Evolutionary conservation across 2,888 invertebrate species (phyloP).

Genomic region (Pollenia griseotomentosa): DNA sequence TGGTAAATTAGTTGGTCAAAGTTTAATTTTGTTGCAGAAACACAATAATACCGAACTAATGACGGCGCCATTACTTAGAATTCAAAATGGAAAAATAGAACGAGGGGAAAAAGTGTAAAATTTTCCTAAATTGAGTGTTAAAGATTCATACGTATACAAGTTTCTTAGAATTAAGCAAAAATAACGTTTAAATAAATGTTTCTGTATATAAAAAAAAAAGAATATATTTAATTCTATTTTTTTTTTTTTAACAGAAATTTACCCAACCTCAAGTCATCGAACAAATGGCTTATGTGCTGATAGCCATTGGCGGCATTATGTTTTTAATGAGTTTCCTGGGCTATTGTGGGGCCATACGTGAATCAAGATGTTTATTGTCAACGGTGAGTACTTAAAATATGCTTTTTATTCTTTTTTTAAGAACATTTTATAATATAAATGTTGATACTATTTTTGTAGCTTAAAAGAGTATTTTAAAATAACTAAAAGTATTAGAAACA

Average conservation of each 20-base stretch:
- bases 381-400: slow-evolving; percentile 85
- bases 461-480: too few relatives aligned
- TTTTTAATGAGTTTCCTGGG: slow-evolving; percentile 90
- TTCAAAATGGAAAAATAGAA: neutral
- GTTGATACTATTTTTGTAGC: too few relatives aligned
- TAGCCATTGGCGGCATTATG: slow-evolving; percentile 88
- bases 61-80: neutral
- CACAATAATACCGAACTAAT: neutral
- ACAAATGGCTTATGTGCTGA: slow-evolving; percentile 88
- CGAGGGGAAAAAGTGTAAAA: slow-evolving; percentile 27
- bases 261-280: slow-evolving; percentile 87
- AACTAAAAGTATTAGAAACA: too few relatives aligned
- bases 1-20: slow-evolving; percentile 73
- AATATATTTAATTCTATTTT: slow-evolving; percentile 48
- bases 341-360: slow-evolving; percentile 89
- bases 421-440: too few relatives aligned
- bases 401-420: neutral
- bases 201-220: slow-evolving; percentile 20
- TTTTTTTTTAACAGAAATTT: slow-evolving; percentile 85
- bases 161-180: neutral
- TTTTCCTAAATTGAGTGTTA: neutral
- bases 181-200: neutral
- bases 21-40: slow-evolving; percentile 76
- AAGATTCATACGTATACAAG: slow-evolving; percentile 30
- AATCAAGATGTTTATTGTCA: slow-evolving; percentile 88